Conservation (phyloP, 2,797 vertebrate genomes). For the Sebastiscus albofasciatus region DNA sequence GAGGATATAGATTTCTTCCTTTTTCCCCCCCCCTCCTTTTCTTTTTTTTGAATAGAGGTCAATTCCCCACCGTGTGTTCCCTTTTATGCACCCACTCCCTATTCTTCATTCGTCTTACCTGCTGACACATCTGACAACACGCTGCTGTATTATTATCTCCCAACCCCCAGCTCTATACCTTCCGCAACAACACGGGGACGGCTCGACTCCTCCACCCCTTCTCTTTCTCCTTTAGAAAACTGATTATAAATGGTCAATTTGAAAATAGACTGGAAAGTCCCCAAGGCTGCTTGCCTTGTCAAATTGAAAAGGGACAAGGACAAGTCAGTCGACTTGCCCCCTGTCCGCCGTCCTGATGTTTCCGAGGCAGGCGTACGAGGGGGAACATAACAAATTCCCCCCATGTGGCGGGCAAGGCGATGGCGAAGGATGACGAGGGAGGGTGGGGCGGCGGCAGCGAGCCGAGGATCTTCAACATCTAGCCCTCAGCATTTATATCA, state of each 20-base stretch:
- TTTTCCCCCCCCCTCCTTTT: conserved; percentile 7
- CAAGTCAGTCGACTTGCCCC: conserved; percentile 76
- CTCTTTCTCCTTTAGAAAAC: conserved; percentile 79
- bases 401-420: conserved; percentile 59
- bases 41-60: conserved; percentile 74
- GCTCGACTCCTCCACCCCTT: conserved; percentile 63
- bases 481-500: conserved; percentile 87
- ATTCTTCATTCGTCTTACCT: conserved; percentile 78
- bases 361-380: conserved; percentile 63
- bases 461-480: conserved; percentile 85
- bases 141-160: conserved; percentile 73
- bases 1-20: conserved; percentile 66
- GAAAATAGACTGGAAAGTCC: conserved; percentile 86
- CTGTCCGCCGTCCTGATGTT: conserved; percentile 68
- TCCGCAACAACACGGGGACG: conserved; percentile 62
- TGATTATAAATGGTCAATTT: conserved; percentile 89
- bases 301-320: conserved; percentile 87
- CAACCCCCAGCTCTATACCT: conserved; percentile 66
- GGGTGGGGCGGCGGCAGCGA: conserved; percentile 55
- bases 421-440: conserved; percentile 67
- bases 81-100: conserved; percentile 67
- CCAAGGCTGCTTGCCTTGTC: conserved; percentile 85
- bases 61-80: conserved; percentile 67
- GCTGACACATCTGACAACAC: conserved; percentile 80
- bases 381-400: conserved; percentile 82